A percentile compares a stretch with the other conserved stretches of the same genome.
Evolutionary conservation across 37 sponge, comb jelly and placozoan species (phyloP).

Genomic region (Aplysina aerophoba): DNA sequence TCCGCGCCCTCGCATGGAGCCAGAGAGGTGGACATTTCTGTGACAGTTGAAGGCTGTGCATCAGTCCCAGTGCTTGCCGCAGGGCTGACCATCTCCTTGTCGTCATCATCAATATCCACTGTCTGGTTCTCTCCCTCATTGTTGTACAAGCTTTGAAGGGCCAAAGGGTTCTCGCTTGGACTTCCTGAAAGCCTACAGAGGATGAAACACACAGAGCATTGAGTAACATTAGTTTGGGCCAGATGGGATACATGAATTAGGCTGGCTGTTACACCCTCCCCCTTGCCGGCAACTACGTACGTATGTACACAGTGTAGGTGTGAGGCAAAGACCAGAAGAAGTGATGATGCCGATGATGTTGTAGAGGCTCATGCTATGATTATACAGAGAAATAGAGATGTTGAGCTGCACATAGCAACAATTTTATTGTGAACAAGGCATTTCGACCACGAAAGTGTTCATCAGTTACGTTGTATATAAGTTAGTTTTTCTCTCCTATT

Average conservation of each 20-base stretch:
- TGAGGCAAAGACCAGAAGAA: too few species aligned
- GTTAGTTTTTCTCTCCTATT: too few species aligned
- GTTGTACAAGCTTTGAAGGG: conserved; percentile 12
- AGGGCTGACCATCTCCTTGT: conserved; percentile 13
- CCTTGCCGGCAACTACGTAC: too few species aligned
- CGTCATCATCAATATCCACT: conserved; percentile 27
- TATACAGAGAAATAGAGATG: too few species aligned
- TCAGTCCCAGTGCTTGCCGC: conserved; percentile 7
- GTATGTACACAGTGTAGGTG: too few species aligned
- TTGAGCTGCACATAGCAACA: too few species aligned
- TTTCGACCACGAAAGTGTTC: too few species aligned
- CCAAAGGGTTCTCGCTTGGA: background rate
- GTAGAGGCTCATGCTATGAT: too few species aligned
- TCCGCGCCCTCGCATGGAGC: background rate
- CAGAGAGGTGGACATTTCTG: background rate
- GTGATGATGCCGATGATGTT: too few species aligned
- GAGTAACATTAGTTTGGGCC: background rate
- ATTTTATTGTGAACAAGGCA: too few species aligned
- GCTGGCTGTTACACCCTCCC: too few species aligned
- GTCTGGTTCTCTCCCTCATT: conserved; percentile 27
- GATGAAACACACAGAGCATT: background rate
- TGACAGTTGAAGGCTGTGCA: conserved; percentile 1
- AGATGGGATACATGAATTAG: background rate
- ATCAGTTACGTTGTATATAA: too few species aligned
- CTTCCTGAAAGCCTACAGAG: background rate